Base-by-base conservation (phyloP, 2,113 vertebrate species). In the Gobiocypris rarus region DNA sequence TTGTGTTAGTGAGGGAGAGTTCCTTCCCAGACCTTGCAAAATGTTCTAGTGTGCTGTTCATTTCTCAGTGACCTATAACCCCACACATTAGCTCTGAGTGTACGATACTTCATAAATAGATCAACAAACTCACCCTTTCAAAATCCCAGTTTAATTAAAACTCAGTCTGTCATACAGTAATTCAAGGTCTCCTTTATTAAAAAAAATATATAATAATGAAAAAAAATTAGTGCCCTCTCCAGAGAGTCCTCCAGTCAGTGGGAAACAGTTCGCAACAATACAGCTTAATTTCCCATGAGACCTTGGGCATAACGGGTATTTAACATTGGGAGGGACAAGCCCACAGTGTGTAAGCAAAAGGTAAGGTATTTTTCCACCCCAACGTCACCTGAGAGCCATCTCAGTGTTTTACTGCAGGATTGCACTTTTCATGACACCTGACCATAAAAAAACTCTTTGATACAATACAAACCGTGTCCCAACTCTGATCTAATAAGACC, bases 101-200 rank as follows among this genome's bases (percentile, higher is more conserved):
- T 86, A 84, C 76, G 78, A 41, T 85, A 75, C 79, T 83, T 81
- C 86, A 85, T 89, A 89, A 93, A 91, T 90, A 93, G 89, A 94
- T 92, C 93, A 92, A 94, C 91, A 92, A 90, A 86, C 52, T 59
- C 89, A 93, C 92, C 93, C 90, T n/a, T 90, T 84, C 87, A 90
- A 93, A 91, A 90, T 91, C 92, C 93, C 92, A 92, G 87, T 92
- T 95, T 95, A 95, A 95, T 95, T 94, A 94, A 91, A 91, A 91
- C 86, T 83, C 85, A 90, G 56, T 93, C 92, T 90, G 91, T 81
- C 88, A 52, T 90, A 87, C 89, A 91, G 91, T 93, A 93, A 93
- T 93, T 94, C 91, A 87, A 92, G 90, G 89, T 91, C 89, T 88
- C 84, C 92, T 93, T 94, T 94, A 95, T 94, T 94, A 90, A 94